Evolutionary conservation across 2,797 vertebrate species (phyloP).

Genomic region (Pterois miles): DNA sequence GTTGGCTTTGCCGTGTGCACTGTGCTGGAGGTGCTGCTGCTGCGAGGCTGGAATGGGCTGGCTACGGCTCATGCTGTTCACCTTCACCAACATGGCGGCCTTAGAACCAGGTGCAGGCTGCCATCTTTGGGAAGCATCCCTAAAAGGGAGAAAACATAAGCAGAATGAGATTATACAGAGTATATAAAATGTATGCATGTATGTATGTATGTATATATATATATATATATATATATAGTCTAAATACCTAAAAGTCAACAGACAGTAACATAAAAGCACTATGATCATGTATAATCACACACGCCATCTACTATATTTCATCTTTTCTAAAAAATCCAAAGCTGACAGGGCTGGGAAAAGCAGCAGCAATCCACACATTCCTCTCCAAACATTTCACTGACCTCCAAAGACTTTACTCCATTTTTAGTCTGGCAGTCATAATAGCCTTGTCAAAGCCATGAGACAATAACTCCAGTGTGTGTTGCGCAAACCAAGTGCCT

Average conservation of each 20-base stretch:
- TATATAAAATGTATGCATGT: too few relatives aligned
- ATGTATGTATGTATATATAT: too few relatives aligned
- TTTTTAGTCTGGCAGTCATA: conserved; percentile 65
- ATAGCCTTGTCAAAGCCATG: conserved; percentile 43
- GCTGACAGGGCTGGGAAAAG: conserved; percentile 47
- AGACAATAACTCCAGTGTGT: conserved; percentile 54
- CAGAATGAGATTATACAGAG: conserved; percentile 24
- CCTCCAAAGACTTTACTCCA: conserved; percentile 48
- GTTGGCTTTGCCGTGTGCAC: conserved; percentile 72
- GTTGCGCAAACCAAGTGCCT: conserved; percentile 34
- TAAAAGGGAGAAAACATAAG: conserved; percentile 47
- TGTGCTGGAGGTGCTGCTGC: conserved; percentile 67
- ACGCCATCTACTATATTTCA: conserved; percentile 6
- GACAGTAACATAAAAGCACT: background rate
- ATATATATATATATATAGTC: background rate
- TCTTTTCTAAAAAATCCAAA: conserved; percentile 22
- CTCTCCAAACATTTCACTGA: conserved; percentile 63
- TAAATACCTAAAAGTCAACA: background rate
- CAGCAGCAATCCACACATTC: conserved; percentile 55
- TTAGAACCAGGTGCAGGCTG: conserved; percentile 90
- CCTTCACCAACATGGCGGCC: conserved; percentile 92
- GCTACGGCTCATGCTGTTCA: conserved; percentile 85
- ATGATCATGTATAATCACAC: conserved; percentile 24
- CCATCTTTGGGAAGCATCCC: conserved; percentile 86
- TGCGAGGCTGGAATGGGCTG: conserved; percentile 67